Evolutionary conservation across 2,797 vertebrate species (phyloP).

Genomic region (Cyprinella venusta): DNA sequence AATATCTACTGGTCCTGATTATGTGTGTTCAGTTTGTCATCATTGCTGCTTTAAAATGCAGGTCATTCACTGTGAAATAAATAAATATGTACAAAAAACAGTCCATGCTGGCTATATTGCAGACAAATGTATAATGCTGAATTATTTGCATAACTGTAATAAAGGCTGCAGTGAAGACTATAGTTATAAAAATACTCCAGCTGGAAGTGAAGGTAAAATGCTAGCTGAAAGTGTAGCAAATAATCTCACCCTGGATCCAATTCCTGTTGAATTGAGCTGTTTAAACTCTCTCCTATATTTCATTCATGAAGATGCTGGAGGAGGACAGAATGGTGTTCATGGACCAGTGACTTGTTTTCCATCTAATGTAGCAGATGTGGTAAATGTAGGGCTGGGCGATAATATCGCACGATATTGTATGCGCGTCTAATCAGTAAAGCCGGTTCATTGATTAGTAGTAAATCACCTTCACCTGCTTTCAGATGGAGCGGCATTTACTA

Average conservation of each 20-base stretch:
- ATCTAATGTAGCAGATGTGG: no score
- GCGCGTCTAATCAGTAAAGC: no score
- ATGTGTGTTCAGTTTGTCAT: no score
- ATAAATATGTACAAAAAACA: neutral
- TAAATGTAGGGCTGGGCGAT: no score
- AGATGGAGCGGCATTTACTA: no score
- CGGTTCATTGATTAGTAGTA: no score
- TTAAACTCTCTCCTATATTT: constrained; percentile 40
- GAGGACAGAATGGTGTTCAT: no score
- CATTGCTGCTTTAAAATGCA: neutral
- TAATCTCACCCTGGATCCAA: neutral
- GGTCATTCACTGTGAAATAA: neutral
- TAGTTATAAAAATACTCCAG: neutral
- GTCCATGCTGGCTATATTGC: neutral
- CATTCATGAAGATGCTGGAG: no score
- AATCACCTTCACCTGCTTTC: no score
- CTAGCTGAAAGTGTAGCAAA: constrained; percentile 43
- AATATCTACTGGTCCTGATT: no score
- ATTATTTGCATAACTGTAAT: constrained; percentile 30
- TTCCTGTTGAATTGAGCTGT: constrained; percentile 20
- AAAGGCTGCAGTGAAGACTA: accelerated
- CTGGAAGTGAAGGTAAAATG: neutral
- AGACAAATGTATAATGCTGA: neutral
- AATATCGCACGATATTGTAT: no score
- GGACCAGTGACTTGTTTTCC: no score